Base-by-base conservation (phyloP, 2,113 vertebrate species). In the Butorides virescens region DNA sequence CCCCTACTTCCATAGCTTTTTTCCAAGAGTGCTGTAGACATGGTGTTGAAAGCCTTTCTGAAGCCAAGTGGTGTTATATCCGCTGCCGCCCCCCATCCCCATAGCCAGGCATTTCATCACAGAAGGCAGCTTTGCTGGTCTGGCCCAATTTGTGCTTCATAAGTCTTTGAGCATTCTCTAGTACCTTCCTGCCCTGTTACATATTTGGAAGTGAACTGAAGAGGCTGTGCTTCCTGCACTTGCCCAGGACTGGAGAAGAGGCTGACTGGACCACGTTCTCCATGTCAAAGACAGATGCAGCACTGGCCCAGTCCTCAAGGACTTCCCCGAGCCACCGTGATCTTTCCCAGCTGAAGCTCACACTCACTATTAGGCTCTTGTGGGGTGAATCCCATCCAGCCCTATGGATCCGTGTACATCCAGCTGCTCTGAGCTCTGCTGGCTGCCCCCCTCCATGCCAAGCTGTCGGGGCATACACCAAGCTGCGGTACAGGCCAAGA, bases 361-460 rank as follows among this genome's bases (percentile, higher is more conserved):
- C 36, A 55, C 5, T 26, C 37, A 8, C 15, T 63, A 7, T 37
- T 39, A 36, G 59, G 14, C 49, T 17, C 50, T 47, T 19, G 11
- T 19, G 11, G 27, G 7, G 4, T 55, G 22, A 72, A 79, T 59
- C 4, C 52, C 29, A 27, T 10, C 13, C 42, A 66, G 53, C 37
- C 37, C 22, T 8, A 34, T 7, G 8, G 39, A 49, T 23, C 22
- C 53, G 42, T 26, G 32, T 18, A 52, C 27, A 13, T 32, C 47
- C 49, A 53, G 2, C 7, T 6, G 32, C 20, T 36, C 34, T 25
- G 34, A 62, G 30, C 17, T n/a, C 9, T 63, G n/a, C 72, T 53
- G 25, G 27, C n/a, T 27, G 5, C 9, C 5, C 0, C 0, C 3
- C 62, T 68, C 47, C 32, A 66, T 23, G n/a, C 39, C 67, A 42